A percentile compares a stretch with the other conserved stretches of the same genome.
Evolutionary conservation across 2,888 invertebrate species (phyloP).

Genomic region (Cartodere bifasciata): DNA sequence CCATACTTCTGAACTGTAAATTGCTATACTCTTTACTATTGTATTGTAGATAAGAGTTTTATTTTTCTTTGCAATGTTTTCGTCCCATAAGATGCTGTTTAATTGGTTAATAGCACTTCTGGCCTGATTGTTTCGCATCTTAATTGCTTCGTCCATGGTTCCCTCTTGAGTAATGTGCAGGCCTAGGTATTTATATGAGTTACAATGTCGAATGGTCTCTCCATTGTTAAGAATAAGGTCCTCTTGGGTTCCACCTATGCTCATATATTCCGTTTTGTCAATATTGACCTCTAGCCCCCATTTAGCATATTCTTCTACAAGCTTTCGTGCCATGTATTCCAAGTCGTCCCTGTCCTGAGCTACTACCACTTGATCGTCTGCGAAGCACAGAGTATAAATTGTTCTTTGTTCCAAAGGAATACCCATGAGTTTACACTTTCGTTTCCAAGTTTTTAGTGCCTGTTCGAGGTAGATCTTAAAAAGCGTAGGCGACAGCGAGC

Average conservation of each 20-base stretch:
- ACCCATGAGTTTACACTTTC: conserved; percentile 9
- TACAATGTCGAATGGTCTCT: conserved; percentile 3
- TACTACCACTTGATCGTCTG: conserved; percentile 14
- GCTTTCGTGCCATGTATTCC: conserved; percentile 13
- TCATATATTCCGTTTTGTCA: conserved; percentile 11
- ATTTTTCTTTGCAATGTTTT: conserved; percentile 2
- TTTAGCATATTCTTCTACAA: conserved; percentile 14
- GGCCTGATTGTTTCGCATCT: conserved; percentile 2
- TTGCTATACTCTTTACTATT: conserved; percentile 5
- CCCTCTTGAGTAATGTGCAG: conserved; percentile 3
- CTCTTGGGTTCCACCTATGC: conserved; percentile 10
- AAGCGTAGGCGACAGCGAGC: conserved; percentile 12
- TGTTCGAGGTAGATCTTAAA: conserved; percentile 7
- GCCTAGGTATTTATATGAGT: conserved; percentile 6
- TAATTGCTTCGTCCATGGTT: conserved; percentile 2
- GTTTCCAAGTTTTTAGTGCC: conserved; percentile 7
- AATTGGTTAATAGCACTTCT: conserved; percentile 2
- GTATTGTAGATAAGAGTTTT: conserved; percentile 4
- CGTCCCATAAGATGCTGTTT: conserved; percentile 3
- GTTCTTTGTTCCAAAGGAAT: conserved; percentile 7
- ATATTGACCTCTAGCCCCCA: conserved; percentile 13
- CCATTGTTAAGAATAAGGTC: conserved; percentile 6
- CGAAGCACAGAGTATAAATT: conserved; percentile 13
- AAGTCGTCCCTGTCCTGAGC: conserved; percentile 14
- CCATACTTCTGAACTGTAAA: conserved; percentile 10